Evolutionary conservation across 2,888 invertebrate species (phyloP).

Genomic region (Spisula solida): DNA sequence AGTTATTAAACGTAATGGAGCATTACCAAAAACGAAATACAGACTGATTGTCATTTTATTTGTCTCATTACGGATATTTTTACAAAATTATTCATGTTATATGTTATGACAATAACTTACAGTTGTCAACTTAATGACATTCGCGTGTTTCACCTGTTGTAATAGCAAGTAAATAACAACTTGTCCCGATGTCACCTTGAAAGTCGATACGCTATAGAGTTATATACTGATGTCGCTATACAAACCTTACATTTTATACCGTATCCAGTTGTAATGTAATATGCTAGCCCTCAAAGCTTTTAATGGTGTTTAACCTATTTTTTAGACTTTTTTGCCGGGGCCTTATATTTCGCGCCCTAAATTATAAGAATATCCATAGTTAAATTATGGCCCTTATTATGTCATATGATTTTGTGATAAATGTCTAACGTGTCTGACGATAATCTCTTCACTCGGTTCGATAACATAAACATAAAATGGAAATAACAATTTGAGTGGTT

Average conservation of each 20-base stretch:
- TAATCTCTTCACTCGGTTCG: no score
- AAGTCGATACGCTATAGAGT: not conserved
- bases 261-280: no score
- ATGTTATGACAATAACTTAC: not conserved
- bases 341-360: no score
- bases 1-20: not conserved
- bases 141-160: not conserved
- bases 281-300: no score
- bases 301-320: no score
- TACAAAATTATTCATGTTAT: not conserved
- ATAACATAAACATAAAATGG: no score
- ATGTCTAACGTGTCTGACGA: no score
- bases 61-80: not conserved
- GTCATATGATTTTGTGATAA: no score
- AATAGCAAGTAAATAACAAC: slow-evolving; percentile 11
- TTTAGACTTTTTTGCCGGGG: no score
- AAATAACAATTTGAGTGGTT: no score
- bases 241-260: not conserved
- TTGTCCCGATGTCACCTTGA: slow-evolving; percentile 39
- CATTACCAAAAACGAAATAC: not conserved
- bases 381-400: no score
- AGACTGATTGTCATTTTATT: not conserved
- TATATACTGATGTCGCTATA: not conserved
- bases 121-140: not conserved
- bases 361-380: no score